These are phyloP conservation scores for Orientallactaga sibirica DNA, from an alignment of 2,797 vertebrate genomes.

Conservation along the genomic window DNA sequence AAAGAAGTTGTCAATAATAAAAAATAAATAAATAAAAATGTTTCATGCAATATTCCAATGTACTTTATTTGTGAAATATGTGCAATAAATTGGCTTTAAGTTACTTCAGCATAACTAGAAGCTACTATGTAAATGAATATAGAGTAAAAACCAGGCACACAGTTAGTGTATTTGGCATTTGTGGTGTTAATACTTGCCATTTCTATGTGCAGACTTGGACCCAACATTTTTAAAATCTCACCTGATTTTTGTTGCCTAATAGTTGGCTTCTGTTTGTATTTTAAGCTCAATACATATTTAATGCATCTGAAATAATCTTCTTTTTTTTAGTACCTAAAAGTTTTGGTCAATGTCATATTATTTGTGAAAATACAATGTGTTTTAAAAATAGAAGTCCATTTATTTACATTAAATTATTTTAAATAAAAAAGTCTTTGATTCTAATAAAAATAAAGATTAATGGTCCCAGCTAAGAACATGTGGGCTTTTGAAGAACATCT, in stretches of 20 bases:
- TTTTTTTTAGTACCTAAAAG: conserved; percentile 10
- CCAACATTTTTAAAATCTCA: not conserved
- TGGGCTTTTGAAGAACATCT: not conserved
- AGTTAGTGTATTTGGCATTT: not conserved
- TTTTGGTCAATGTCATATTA: conserved; percentile 48
- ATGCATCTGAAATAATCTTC: conserved; percentile 17
- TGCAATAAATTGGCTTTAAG: too few species aligned
- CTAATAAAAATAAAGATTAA: not conserved
- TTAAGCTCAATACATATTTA: conserved; percentile 28
- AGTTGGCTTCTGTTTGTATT: conserved; percentile 24
- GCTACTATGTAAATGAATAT: too few species aligned
- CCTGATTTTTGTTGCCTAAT: not conserved
- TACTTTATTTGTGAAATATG: too few species aligned
- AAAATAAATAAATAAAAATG: too few species aligned
- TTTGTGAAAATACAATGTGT: conserved; percentile 19
- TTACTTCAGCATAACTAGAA: too few species aligned
- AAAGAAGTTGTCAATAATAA: too few species aligned
- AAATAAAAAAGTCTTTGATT: conserved; percentile 17
- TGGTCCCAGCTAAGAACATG: not conserved
- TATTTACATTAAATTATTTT: not conserved
- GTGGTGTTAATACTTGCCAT: not conserved
- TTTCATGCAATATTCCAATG: too few species aligned
- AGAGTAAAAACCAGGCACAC: not conserved
- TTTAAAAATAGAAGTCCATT: conserved; percentile 39
- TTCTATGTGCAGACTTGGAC: not conserved